Evolutionary conservation across 2,888 invertebrate species (phyloP).

Genomic region (Chrysotoxum bicinctum): DNA sequence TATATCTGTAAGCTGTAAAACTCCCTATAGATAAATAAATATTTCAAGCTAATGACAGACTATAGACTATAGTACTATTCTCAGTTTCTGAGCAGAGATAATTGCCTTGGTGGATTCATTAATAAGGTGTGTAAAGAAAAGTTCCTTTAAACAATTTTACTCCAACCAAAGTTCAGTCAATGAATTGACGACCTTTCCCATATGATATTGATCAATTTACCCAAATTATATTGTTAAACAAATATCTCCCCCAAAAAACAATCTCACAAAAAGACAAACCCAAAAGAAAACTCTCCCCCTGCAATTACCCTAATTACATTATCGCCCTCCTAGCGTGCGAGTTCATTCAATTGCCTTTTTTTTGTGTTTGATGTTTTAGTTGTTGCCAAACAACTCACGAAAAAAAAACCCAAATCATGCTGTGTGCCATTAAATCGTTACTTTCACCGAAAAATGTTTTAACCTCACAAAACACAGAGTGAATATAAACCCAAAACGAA

Average conservation of each 20-base stretch:
- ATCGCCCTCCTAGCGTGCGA: conserved; percentile 30
- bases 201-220: not conserved
- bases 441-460: conserved; percentile 19
- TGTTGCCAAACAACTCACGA: conserved; percentile 8
- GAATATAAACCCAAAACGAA: conserved; percentile 35
- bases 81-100: too few species aligned
- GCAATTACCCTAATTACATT: conserved; percentile 57
- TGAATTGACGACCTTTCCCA: not conserved
- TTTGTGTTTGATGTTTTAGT: not conserved
- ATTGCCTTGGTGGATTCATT: too few species aligned
- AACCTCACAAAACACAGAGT: conserved; percentile 12
- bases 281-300: not conserved
- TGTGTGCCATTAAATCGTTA: conserved; percentile 38
- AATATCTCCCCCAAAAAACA: not conserved
- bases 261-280: conserved; percentile 14
- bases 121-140: too few species aligned
- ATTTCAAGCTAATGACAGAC: too few species aligned
- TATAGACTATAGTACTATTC: too few species aligned
- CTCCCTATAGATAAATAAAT: too few species aligned
- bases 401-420: conserved; percentile 17
- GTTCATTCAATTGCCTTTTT: conserved; percentile 28
- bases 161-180: not conserved
- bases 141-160: too few species aligned
- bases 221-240: not conserved
- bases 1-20: too few species aligned